Base-by-base conservation (phyloP, 2,888 invertebrate genomes). In the Tineola bisselliella region DNA sequence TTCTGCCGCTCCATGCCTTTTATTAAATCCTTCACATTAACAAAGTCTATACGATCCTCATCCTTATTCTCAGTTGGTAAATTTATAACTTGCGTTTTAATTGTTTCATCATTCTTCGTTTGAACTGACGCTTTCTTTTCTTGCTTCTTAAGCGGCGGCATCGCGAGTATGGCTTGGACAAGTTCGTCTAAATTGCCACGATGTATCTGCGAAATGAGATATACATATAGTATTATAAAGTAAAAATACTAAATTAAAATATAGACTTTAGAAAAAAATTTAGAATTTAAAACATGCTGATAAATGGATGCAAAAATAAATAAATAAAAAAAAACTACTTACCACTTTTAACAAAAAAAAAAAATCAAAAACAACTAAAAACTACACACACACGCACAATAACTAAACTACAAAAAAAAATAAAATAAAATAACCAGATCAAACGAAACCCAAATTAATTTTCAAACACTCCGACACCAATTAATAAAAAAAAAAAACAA, bases 1-100 rank as follows among this genome's bases (percentile, higher is more conserved):
- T 79, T 84, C 61, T 86, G 83, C 63, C 84, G 87, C 68, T 91
- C 91, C 76, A 91, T 89, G 65, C 90, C 90, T 71, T 90, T 90
- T 54, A 91, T 88, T 12, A 90, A 74, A 68, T 90, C 89, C 73
- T 88, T 88, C 15, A 90, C 90, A 62, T 88, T 88, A n/a, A 88
- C 81, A 61, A 87, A 88, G 63, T 89, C 88, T 43, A 87, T 84
- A 63, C 87, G 79, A 61, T 88, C 83, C 17, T 71, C 69, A 64
- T 88, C 87, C 74, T 77, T 83, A 0, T 71, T 67, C 62, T 82
- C 82, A 1, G 66, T 62, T 0, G 71, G 67, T 15, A 8, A 11
- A 5, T 17, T 18, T 4, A 33, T 11, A 63, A 76, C 80, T 0
- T 68, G 54, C 1, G 65, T 62, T 64, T 78, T 79, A 17, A 44